These are phyloP conservation scores for Pungitius pungitius DNA, from an alignment of 2,113 vertebrate species.

Conservation along the genomic window DNA sequence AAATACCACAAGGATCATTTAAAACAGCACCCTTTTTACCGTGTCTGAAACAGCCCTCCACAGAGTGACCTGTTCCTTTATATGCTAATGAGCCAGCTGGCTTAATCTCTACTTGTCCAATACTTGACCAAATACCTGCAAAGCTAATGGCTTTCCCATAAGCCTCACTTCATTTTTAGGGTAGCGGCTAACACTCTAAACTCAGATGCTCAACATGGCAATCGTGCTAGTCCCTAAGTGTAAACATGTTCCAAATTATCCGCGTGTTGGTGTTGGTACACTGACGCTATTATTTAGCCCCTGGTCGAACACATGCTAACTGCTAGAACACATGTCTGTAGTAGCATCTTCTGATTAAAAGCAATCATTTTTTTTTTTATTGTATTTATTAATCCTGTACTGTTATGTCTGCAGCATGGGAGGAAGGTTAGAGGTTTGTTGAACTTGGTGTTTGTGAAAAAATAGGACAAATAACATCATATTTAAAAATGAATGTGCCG, in stretches of 20 bases:
- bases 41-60: too few relatives aligned
- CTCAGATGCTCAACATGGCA: not conserved
- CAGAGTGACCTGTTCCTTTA: too few relatives aligned
- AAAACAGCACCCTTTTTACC: too few relatives aligned
- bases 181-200: too few relatives aligned
- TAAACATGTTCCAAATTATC: not conserved
- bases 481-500: conserved; percentile 24
- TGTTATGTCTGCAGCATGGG: not conserved
- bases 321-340: not conserved
- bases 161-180: too few relatives aligned
- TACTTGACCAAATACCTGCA: too few relatives aligned
- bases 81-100: too few relatives aligned
- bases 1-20: too few relatives aligned
- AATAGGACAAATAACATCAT: not conserved
- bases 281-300: not conserved
- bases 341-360: not conserved
- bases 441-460: conserved; percentile 3
- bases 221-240: not conserved
- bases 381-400: not conserved
- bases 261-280: not conserved
- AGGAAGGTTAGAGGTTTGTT: conserved; percentile 10
- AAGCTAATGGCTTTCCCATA: too few relatives aligned
- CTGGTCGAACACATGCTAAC: not conserved
- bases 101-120: too few relatives aligned
- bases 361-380: not conserved